A percentile compares a stretch with the other conserved stretches of the same genome.
Evolutionary conservation across 2,888 invertebrate genomes (phyloP).

Genomic region (Agonum fuliginosum): DNA sequence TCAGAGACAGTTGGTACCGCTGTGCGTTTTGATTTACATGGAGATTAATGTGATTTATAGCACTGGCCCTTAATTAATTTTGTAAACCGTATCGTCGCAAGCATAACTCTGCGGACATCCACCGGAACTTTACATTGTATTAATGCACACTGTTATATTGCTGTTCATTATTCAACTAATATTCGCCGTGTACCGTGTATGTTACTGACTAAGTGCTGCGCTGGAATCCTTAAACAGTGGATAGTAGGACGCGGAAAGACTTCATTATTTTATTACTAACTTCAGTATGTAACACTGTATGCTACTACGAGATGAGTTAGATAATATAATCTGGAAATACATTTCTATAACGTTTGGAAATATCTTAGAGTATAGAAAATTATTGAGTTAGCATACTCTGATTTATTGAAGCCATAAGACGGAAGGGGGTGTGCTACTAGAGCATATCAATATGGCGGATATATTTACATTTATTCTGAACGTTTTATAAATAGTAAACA

Average conservation of each 20-base stretch:
- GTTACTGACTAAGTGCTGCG: neutral
- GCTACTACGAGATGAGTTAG: neutral
- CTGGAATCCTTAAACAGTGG: neutral
- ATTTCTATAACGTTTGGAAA: no score
- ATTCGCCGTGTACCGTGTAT: slow-evolving; percentile 34
- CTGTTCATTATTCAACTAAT: slow-evolving; percentile 55
- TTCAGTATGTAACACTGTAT: no score
- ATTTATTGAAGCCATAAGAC: no score
- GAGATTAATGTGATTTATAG: slow-evolving; percentile 59
- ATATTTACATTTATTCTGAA: no score
- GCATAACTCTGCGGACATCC: slow-evolving; percentile 55
- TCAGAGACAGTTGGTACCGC: slow-evolving; percentile 39
- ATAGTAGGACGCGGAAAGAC: no score
- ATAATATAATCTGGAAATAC: no score
- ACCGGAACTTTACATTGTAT: slow-evolving; percentile 59
- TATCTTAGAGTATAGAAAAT: no score
- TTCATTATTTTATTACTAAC: neutral
- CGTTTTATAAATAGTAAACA: no score
- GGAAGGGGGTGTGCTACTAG: no score
- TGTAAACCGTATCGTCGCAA: slow-evolving; percentile 58
- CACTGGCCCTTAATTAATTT: slow-evolving; percentile 59
- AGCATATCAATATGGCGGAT: no score
- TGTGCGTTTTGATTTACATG: slow-evolving; percentile 59
- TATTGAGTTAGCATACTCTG: no score
- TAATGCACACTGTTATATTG: slow-evolving; percentile 53